Conservation (phyloP, 2,113 vertebrate species). For the Copsychus sechellarum region DNA sequence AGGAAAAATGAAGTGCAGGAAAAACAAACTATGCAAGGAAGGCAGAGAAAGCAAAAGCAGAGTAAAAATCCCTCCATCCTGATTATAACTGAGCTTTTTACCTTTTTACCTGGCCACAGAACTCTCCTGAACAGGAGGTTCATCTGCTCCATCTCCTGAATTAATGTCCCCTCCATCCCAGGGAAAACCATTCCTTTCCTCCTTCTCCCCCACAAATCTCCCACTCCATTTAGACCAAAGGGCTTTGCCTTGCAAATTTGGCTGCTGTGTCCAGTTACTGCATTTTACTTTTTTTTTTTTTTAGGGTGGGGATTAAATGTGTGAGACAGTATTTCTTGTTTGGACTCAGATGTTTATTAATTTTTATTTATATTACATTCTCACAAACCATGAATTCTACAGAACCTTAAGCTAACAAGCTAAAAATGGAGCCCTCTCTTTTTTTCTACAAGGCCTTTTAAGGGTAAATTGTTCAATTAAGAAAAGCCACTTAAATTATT, state of each 20-base stretch:
- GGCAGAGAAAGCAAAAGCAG: background rate
- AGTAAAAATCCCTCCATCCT: background rate
- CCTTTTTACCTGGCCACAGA: background rate
- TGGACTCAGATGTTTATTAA: no score
- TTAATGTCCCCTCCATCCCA: background rate
- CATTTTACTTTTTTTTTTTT: no score
- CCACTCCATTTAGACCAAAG: background rate
- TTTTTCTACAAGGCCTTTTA: no score
- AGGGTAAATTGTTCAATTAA: no score
- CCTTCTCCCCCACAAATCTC: background rate
- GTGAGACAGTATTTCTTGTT: no score
- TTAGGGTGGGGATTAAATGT: no score
- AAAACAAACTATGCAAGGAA: background rate
- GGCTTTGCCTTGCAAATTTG: background rate
- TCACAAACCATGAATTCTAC: no score
- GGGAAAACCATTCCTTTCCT: background rate
- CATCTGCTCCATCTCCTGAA: background rate
- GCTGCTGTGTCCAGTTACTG: background rate
- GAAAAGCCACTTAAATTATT: no score
- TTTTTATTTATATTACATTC: no score
- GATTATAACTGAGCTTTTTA: background rate
- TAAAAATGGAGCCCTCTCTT: no score
- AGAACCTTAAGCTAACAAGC: no score
- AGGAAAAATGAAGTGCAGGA: background rate
- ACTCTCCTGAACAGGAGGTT: background rate